phyloP scores from a whole-genome alignment of 2,113 vertebrate genomes.

The Alces alces region DNA sequence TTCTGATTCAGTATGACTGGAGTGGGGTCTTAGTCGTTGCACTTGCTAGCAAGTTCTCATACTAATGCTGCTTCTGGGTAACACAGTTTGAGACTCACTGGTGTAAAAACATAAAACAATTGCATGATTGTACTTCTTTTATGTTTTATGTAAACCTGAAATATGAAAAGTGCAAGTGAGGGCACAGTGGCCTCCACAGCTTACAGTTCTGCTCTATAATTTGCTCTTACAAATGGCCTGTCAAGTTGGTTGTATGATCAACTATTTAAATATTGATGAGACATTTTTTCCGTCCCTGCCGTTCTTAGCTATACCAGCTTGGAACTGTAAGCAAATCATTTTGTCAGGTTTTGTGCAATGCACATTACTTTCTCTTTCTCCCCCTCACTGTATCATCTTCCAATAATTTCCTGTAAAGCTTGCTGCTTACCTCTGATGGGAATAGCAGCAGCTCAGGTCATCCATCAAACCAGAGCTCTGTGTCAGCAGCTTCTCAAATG shows the following conservation, averaged over 20 bases:
- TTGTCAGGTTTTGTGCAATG: slow-evolving; percentile 14
- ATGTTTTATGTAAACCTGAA: slow-evolving; percentile 19
- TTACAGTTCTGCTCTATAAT: background rate
- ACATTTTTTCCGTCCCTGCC: background rate
- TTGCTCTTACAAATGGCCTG: slow-evolving; percentile 48
- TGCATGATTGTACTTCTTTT: background rate
- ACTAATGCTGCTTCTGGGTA: background rate
- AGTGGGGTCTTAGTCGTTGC: background rate
- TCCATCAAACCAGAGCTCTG: slow-evolving; percentile 47
- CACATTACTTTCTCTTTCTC: background rate
- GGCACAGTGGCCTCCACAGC: background rate
- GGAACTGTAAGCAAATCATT: slow-evolving; percentile 61
- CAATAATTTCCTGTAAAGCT: slow-evolving; percentile 48
- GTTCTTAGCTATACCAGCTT: slow-evolving; percentile 10
- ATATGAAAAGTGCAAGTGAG: background rate
- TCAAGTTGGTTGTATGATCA: slow-evolving; percentile 44
- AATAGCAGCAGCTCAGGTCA: slow-evolving; percentile 51
- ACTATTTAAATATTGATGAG: slow-evolving; percentile 54
- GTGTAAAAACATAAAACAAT: background rate
- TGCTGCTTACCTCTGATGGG: slow-evolving; percentile 42
- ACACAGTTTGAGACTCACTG: background rate
- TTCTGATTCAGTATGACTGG: background rate
- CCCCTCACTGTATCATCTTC: slow-evolving; percentile 7
- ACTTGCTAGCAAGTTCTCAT: background rate
- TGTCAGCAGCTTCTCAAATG: slow-evolving; percentile 60